Conservation (phyloP, 2,888 invertebrate species). For the Rotaria socialis region DNA sequence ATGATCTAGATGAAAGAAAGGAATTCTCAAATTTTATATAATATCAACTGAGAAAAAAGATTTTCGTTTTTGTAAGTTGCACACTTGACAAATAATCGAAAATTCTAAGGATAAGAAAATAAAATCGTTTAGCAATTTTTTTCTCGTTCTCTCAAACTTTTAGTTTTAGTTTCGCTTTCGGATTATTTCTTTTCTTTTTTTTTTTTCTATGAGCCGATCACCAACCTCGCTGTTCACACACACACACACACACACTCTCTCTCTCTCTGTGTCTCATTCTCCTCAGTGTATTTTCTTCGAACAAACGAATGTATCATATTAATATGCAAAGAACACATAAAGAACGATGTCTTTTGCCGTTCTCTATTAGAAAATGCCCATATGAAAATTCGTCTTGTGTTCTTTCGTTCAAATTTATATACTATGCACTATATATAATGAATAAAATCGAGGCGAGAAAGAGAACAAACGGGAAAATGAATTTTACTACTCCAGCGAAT, state of each 20-base stretch:
- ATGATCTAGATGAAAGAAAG: background rate
- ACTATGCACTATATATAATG: background rate
- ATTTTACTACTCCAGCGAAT: background rate
- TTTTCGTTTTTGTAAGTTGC: no score
- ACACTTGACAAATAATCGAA: background rate
- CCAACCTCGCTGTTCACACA: background rate
- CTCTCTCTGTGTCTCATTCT: background rate
- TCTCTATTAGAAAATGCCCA: background rate
- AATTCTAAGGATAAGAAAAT: background rate
- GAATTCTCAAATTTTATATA: background rate
- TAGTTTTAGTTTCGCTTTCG: background rate
- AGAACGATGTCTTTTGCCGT: background rate
- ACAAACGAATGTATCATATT: background rate
- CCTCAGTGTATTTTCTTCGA: no score
- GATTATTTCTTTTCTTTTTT: background rate
- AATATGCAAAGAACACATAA: background rate
- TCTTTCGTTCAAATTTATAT: background rate
- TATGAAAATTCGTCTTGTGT: background rate
- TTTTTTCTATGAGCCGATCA: background rate
- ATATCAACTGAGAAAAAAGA: background rate
- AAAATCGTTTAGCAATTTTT: background rate
- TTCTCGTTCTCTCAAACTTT: background rate
- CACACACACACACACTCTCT: background rate
- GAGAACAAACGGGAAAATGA: constrained; percentile 25
- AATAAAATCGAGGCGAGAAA: constrained; percentile 7